phyloP scores from a whole-genome alignment of 2,113 vertebrate species.

The Percopsis transmontana region DNA sequence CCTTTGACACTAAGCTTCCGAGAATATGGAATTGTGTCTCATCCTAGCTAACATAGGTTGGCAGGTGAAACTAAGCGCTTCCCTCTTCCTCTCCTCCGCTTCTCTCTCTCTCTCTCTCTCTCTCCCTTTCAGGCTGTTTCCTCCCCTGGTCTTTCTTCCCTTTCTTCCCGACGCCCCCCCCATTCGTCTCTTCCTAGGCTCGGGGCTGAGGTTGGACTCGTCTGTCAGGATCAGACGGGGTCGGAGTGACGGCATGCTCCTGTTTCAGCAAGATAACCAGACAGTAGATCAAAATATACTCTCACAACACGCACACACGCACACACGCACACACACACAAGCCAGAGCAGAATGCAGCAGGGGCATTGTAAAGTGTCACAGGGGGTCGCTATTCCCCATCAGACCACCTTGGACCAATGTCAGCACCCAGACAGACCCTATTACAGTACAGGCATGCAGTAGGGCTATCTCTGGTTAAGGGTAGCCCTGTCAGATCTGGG shows the following conservation, averaged over 20 bases:
- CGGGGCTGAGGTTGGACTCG: conserved; percentile 72
- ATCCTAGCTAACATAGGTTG: too few species aligned
- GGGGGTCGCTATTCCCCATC: too few species aligned
- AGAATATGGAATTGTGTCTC: too few species aligned
- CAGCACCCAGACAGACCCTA: too few species aligned
- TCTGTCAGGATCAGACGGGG: conserved; percentile 78
- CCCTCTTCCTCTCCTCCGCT: not conserved
- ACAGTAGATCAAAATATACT: conserved; percentile 72
- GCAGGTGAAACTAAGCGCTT: not conserved
- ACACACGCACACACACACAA: conserved; percentile 42
- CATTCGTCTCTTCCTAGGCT: conserved; percentile 43
- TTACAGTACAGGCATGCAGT: too few species aligned
- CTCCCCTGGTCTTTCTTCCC: conserved; percentile 8
- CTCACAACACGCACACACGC: conserved; percentile 21
- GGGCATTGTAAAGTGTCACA: too few species aligned
- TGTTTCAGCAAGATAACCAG: conserved; percentile 79
- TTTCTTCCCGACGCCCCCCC: conserved; percentile 21
- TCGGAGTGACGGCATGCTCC: conserved; percentile 73
- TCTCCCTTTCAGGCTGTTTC: conserved; percentile 14
- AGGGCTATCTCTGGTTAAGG: too few species aligned
- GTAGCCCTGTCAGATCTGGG: too few species aligned
- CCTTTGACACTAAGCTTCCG: too few species aligned
- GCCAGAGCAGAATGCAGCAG: too few species aligned
- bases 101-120: conserved; percentile 22
- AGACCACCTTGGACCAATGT: too few species aligned